Percentiles rank a stretch among this genome's conserved stretches.
These are phyloP conservation scores for Triplophysa tibetana DNA, from an alignment of 2,113 vertebrate species.

Conservation along the genomic window DNA sequence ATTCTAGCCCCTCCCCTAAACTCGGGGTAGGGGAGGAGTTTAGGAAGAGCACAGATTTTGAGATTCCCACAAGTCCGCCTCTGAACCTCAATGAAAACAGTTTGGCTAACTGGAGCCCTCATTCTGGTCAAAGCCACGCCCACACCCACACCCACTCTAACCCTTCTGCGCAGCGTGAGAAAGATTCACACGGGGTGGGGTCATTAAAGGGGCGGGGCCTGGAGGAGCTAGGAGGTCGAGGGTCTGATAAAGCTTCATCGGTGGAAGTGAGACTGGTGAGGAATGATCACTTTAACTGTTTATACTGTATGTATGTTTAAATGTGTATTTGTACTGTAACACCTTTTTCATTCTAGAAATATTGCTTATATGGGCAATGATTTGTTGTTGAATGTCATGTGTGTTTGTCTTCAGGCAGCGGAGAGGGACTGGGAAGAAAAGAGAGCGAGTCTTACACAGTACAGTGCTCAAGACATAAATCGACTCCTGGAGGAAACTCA, in stretches of 20 bases:
- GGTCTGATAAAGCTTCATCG: constrained; percentile 83
- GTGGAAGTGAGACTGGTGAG: constrained; percentile 86
- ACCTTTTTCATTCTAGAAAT: neutral
- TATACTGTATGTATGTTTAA: neutral
- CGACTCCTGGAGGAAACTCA: constrained; percentile 96
- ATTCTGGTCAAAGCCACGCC: constrained; percentile 57
- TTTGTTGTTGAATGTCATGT: neutral
- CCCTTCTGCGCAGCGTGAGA: constrained; percentile 51
- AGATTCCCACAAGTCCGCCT: constrained; percentile 84
- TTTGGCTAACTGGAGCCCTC: constrained; percentile 74
- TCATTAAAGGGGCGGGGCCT: constrained; percentile 80
- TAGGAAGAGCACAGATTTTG: constrained; percentile 83
- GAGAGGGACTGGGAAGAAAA: constrained; percentile 99
- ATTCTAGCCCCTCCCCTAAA: constrained; percentile 84
- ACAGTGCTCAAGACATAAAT: constrained; percentile 97
- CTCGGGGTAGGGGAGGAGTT: constrained; percentile 78
- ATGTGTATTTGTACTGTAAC: neutral
- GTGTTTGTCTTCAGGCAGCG: constrained; percentile 77
- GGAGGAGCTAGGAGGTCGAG: constrained; percentile 81
- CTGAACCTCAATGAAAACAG: constrained; percentile 83
- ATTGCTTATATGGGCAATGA: neutral
- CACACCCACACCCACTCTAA: constrained; percentile 62
- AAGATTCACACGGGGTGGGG: constrained; percentile 70
- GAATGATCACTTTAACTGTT: neutral
- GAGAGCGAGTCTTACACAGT: constrained; percentile 90